Evolutionary conservation across 2,113 vertebrate genomes (phyloP), one percentile per base, ranked within the genome.

Genomic region (Anseranas semipalmata): DNA sequence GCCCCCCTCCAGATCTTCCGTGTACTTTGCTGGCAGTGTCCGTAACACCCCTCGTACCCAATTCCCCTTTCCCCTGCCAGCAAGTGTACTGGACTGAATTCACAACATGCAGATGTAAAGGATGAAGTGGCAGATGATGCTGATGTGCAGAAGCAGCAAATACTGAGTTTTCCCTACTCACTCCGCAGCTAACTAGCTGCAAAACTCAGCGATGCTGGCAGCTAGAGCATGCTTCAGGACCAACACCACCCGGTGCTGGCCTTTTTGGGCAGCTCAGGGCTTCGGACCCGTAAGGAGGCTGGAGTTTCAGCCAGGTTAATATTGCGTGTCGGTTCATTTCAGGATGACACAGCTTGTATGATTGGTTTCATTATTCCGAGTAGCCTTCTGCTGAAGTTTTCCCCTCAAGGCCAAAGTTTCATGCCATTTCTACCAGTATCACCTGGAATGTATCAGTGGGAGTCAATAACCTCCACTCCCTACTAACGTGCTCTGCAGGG

Each of bases 381-480:
- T 11, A 87, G 76, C 32, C 52, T 80, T 92, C 43, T 62, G 68
- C 37, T 90, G 45, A 35, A 88, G 65, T 28, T 77, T 80, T 74
- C 25, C 46, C 37, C 83, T 81, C 52, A 30, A 92, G 68, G 93
- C 55, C 72, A 39, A 63, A 63, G 72, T 70, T 94, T 86, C 90
- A 32, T 73, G 83, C 55, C 48, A 2, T 66, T 80, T 77, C 19
- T 84, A n/a, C 85, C 65, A 48, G 15, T 70, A n/a, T 62, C 59
- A 50, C 56, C 79, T 80, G 60, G 56, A 82, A 67, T 18, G 2
- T 35, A 74, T 32, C 65, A 43, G 55, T 55, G 59, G 79, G 66
- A 93, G 83, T 80, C 79, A 88, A n/a, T 37, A 46, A n/a, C 45
- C 76, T 80, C 88, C 90, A 50, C 58, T 92, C 67, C 84, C 59